Evolutionary conservation across 2,797 vertebrate species (phyloP).

Genomic region (Clarias platycephalus): DNA sequence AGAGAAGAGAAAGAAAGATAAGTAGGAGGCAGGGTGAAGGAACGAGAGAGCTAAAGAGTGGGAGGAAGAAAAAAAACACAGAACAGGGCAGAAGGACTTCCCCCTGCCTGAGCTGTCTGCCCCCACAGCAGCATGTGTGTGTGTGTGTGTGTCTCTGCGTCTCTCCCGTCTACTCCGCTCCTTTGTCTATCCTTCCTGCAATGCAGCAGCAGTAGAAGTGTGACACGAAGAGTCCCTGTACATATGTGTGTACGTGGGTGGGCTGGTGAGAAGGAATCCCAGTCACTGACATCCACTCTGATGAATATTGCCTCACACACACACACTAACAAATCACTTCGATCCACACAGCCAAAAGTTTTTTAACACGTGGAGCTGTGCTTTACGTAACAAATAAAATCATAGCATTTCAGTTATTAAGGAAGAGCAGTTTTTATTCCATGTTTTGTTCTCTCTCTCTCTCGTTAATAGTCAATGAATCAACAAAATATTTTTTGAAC

Average conservation of each 20-base stretch:
- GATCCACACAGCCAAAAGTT: not conserved
- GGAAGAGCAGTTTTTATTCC: not conserved
- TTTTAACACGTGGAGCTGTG: not conserved
- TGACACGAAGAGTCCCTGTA: slow-evolving; percentile 14
- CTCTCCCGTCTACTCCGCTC: not conserved
- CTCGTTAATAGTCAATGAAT: too few relatives aligned
- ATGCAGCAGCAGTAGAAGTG: slow-evolving; percentile 43
- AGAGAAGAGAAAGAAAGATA: slow-evolving; percentile 20
- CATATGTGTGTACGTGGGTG: slow-evolving; percentile 10
- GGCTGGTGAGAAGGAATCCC: slow-evolving; percentile 31
- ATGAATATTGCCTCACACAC: not conserved
- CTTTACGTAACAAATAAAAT: not conserved
- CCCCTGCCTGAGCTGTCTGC: slow-evolving; percentile 25
- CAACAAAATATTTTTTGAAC: too few relatives aligned
- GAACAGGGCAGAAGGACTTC: slow-evolving; percentile 15
- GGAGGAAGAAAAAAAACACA: slow-evolving; percentile 5
- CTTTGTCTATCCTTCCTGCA: slow-evolving; percentile 36
- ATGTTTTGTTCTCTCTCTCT: too few relatives aligned
- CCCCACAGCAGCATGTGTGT: slow-evolving; percentile 18
- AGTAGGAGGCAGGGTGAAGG: slow-evolving; percentile 19
- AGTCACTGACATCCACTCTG: slow-evolving; percentile 8
- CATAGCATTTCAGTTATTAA: not conserved
- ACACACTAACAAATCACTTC: not conserved
- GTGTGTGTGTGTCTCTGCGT: slow-evolving; percentile 1
- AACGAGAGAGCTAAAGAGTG: not conserved